Percentiles rank a stretch among this genome's conserved stretches.
These are phyloP conservation scores for Syritta pipiens DNA, from an alignment of 2,888 invertebrate genomes.

Conservation along the genomic window DNA sequence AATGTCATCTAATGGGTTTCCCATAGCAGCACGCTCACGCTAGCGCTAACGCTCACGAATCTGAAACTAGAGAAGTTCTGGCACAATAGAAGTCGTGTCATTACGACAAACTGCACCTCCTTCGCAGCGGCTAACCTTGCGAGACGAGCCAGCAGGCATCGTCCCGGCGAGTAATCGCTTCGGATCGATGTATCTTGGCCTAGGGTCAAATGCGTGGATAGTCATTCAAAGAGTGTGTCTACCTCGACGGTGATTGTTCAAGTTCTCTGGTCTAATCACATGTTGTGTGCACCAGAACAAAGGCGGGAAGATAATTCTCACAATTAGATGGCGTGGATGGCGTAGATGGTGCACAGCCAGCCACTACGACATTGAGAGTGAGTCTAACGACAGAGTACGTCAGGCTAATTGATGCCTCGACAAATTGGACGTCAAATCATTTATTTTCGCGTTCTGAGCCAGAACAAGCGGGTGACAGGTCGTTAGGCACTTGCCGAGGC, in stretches of 20 bases:
- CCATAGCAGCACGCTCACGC: too few species aligned
- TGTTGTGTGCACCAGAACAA: conserved; percentile 50
- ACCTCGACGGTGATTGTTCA: conserved; percentile 41
- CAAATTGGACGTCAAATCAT: conserved; percentile 58
- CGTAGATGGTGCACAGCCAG: too few species aligned
- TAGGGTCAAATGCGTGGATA: conserved; percentile 65
- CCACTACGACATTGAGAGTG: conserved; percentile 33
- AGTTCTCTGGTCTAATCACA: conserved; percentile 27
- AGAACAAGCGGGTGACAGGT: conserved; percentile 22
- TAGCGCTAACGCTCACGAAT: conserved; percentile 40
- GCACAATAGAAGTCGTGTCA: conserved; percentile 64
- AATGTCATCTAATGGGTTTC: conserved; percentile 65
- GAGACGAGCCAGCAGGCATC: conserved; percentile 34
- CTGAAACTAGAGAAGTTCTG: conserved; percentile 34
- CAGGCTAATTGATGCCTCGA: conserved; percentile 59
- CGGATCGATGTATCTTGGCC: conserved; percentile 56
- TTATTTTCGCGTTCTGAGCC: conserved; percentile 26
- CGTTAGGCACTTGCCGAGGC: conserved; percentile 23
- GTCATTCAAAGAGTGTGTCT: conserved; percentile 37
- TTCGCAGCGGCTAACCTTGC: conserved; percentile 54
- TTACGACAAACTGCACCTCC: conserved; percentile 61
- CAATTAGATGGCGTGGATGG: too few species aligned
- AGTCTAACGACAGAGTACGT: conserved; percentile 16
- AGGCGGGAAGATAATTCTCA: conserved; percentile 51
- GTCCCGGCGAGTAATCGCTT: conserved; percentile 28